Evolutionary conservation across 2,113 vertebrate species (phyloP).

Genomic region (Orcinus orca): DNA sequence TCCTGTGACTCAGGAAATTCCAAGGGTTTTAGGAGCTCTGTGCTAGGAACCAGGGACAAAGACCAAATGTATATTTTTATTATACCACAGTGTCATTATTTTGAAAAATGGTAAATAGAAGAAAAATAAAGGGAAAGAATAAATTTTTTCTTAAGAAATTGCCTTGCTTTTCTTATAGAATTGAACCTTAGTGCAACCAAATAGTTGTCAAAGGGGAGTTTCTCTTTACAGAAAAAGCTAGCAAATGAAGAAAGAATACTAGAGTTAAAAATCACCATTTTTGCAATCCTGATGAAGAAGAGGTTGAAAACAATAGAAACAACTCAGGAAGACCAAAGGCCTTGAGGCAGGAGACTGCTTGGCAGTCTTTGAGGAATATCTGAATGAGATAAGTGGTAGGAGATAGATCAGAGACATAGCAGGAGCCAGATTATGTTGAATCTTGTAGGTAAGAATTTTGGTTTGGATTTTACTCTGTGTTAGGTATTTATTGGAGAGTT

Average conservation of each 20-base stretch:
- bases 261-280: background rate
- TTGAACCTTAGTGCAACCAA: background rate
- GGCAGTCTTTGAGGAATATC: background rate
- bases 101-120: background rate
- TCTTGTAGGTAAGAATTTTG: background rate
- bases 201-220: background rate
- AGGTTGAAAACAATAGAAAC: background rate
- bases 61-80: background rate
- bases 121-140: background rate
- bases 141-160: background rate
- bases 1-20: background rate
- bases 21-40: background rate
- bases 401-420: background rate
- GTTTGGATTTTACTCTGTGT: background rate
- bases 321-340: background rate
- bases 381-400: background rate
- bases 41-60: background rate
- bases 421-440: background rate
- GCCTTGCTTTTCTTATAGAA: background rate
- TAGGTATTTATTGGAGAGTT: background rate
- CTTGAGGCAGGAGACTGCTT: background rate
- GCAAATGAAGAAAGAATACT: background rate
- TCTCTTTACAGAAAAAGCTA: constrained; percentile 1
- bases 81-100: background rate
- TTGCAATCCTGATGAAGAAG: background rate